Base-by-base conservation (phyloP, 1,140 invertebrate species). In the Arion vulgaris region DNA sequence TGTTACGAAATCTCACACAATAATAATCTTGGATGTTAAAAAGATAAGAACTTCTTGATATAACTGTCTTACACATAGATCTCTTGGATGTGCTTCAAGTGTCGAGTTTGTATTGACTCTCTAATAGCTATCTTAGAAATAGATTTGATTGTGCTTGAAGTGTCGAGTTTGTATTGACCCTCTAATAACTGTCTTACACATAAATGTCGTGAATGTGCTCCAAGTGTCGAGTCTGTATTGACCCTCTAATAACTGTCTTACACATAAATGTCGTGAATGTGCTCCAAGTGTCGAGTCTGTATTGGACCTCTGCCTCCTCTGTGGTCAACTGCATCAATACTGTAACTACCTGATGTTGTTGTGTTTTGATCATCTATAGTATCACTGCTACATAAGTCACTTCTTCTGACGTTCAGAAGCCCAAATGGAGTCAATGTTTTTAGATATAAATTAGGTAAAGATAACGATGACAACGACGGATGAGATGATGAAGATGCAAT, bases 291-390 rank as follows among this genome's bases (percentile, higher is more conserved):
- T 32, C n/a, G n/a, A 36, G 32, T 34, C 7, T 41, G 51, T 41
- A 77, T 0, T 2, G 39, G 68, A n/a, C 57, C 36, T 62, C 77
- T 51, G 13, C 19, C 41, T 0, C 39, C 76, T 0, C n/a, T 19
- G 4, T 45, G 41, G 28, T 71, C 38, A 1, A 26, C 49, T 1
- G 71, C 62, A 32, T 82, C 57, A n/a, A 85, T 79, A 49, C 84
- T 85, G 77, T 85, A 85, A 13, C 80, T 82, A 23, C 84, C 81
- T 23, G 84, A 85, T 45, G 84, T 82, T n/a, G 84, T 85, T 17
- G 84, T 85, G 80, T 81, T 82, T 57, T 85, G 81, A 41, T 85
- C 84, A 53, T 85, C 84, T 34, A 82, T 53, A 9, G 69, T 79
- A 0, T 83, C 82, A 72, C 84, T 85, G 38, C 76, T 62, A 34